Evolutionary conservation across 2,888 invertebrate species (phyloP).

Genomic region (Xylocampa areola): DNA sequence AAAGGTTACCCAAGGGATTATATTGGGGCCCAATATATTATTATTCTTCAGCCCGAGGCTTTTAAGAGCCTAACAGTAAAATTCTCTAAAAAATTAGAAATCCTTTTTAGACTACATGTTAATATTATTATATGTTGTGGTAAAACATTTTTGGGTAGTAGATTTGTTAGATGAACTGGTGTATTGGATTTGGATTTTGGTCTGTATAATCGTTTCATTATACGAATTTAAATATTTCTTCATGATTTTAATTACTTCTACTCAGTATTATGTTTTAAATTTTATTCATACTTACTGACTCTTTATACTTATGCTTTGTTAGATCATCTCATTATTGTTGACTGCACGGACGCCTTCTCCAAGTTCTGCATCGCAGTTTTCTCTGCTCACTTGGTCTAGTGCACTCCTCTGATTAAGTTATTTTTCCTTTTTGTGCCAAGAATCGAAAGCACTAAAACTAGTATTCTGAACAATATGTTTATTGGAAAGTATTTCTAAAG

Average conservation of each 20-base stretch:
- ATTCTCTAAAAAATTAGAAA: too few relatives aligned
- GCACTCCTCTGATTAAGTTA: too few relatives aligned
- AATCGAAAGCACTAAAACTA: too few relatives aligned
- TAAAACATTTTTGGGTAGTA: too few relatives aligned
- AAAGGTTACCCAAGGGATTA: conserved; percentile 30
- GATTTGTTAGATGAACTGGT: too few relatives aligned
- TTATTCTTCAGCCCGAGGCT: conserved; percentile 24
- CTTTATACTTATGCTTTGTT: conserved; percentile 18
- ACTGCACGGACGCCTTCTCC: not conserved
- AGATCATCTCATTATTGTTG: not conserved
- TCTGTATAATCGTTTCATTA: too few relatives aligned
- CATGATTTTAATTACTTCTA: not conserved
- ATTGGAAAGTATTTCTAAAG: too few relatives aligned
- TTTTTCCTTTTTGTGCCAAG: too few relatives aligned
- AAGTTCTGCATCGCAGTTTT: not conserved
- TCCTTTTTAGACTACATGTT: too few relatives aligned
- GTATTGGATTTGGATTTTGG: too few relatives aligned
- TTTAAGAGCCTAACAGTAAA: not conserved
- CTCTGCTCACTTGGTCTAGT: not conserved
- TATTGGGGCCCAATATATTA: conserved; percentile 32
- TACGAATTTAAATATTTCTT: not conserved
- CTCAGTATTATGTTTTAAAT: not conserved
- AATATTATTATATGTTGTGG: too few relatives aligned
- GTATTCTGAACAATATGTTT: too few relatives aligned
- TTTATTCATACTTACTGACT: conserved; percentile 8